Evolutionary conservation across 2,797 vertebrate species (phyloP).

Genomic region (Natrix natrix): DNA sequence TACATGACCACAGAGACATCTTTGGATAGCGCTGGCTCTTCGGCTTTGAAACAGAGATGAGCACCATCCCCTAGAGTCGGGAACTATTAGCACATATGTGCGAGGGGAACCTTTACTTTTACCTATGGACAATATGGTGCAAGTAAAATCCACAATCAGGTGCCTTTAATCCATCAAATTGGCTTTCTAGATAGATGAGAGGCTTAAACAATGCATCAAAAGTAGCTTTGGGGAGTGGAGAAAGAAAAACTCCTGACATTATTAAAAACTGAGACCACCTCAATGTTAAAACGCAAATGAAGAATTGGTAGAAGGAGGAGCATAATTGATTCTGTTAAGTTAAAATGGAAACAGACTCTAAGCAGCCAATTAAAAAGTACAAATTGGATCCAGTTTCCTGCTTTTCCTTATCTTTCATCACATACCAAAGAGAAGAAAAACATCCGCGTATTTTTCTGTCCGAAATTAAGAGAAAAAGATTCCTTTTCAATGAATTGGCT

Average conservation of each 20-base stretch:
- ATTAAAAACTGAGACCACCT: slow-evolving; percentile 14
- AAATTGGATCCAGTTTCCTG: slow-evolving; percentile 1
- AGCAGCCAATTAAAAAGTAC: not conserved
- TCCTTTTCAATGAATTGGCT: not conserved
- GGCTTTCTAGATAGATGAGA: slow-evolving; percentile 5
- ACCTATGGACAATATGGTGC: not conserved
- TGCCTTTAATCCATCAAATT: not conserved
- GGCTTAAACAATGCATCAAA: not conserved
- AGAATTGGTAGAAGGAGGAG: not conserved
- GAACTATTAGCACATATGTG: too few species aligned
- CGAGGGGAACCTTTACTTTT: too few species aligned
- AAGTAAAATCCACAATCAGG: not conserved
- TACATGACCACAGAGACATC: too few species aligned
- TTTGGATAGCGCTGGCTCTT: too few species aligned
- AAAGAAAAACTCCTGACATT: not conserved
- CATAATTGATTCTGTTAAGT: not conserved
- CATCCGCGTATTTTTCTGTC: not conserved
- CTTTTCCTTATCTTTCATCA: slow-evolving; percentile 32
- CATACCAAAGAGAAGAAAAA: not conserved
- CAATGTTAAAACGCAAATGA: not conserved
- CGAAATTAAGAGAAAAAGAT: not conserved
- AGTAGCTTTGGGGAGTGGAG: not conserved
- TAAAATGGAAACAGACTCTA: not conserved
- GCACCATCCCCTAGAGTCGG: too few species aligned
- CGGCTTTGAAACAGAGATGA: too few species aligned